These are phyloP conservation scores for Sebastes goodei DNA, from an alignment of 2,797 vertebrate genomes.

Conservation along the genomic window DNA sequence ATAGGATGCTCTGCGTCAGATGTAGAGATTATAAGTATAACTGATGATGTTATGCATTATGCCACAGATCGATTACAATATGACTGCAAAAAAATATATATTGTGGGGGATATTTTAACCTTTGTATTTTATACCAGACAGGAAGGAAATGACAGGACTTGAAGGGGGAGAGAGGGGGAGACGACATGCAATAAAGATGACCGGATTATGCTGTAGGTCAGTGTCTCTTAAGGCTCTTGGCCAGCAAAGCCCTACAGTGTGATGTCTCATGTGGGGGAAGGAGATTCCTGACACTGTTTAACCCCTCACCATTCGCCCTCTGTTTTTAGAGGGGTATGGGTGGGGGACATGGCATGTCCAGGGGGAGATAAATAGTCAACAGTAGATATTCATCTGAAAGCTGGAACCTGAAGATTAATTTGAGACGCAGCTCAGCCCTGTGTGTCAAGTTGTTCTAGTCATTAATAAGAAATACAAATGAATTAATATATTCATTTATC, in stretches of 20 bases:
- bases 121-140: background rate
- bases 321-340: no score
- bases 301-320: background rate
- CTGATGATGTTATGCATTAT: background rate
- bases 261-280: background rate
- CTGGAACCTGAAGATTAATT: no score
- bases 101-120: background rate
- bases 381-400: no score
- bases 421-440: no score
- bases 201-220: background rate
- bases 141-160: background rate
- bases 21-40: background rate
- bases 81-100: background rate
- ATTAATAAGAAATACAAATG: no score
- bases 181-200: background rate
- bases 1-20: background rate
- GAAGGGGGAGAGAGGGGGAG: no score
- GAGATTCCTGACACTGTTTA: background rate
- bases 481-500: no score
- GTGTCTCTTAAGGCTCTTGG: background rate
- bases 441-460: no score
- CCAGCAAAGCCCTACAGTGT: background rate
- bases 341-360: no score
- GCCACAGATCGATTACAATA: background rate
- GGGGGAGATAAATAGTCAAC: no score